Evolutionary conservation across 2,888 invertebrate genomes (phyloP), one percentile per base, ranked within the genome.

Genomic region (Dryomyza anilis): DNA sequence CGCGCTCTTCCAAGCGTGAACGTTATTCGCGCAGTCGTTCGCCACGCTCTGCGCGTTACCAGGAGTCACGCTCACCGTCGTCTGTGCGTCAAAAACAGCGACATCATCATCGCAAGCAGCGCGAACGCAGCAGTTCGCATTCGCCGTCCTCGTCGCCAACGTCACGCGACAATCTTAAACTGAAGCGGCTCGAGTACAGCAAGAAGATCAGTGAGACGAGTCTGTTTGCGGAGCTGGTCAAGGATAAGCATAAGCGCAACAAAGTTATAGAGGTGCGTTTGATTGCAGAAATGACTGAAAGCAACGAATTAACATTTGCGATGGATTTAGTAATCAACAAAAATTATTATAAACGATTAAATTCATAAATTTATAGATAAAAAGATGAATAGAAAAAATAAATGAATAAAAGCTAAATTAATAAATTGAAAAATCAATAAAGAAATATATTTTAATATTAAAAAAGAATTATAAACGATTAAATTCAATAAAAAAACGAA

Each of bases 161-260:
- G 8, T 74, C 80, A 2, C 76, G 77, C 14, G 81, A 80, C 57
- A n/a, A n/a, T n/a, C 69, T 79, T 1, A 81, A 79, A 56, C 74
- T 76, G 39, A 85, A 87, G 60, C 87, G 86, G 69, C 87, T 89
- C 63, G 88, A 89, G 78, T 86, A 89, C 69, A 89, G 90, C 71
- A 91, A 92, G 75, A 95, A 94, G 81, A 93, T 95, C 77, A 91
- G 91, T 61, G 93, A 94, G 74, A 95, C 95, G 8, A 94, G 94
- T 79, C 86, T 95, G 12, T 95, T 95, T 79, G 95, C 95, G 0
- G 94, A 95, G 83, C 86, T 95, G 67, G 93, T 95, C 14, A 94
- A 94, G 77, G 92, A 93, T 77, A 89, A 91, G 72, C 92, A 92
- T 72, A 92, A 92, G 85, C 86, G 93, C 8, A 91, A 92, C 65